Conservation (phyloP, 2,113 vertebrate species). For the Centropus bengalensis region DNA sequence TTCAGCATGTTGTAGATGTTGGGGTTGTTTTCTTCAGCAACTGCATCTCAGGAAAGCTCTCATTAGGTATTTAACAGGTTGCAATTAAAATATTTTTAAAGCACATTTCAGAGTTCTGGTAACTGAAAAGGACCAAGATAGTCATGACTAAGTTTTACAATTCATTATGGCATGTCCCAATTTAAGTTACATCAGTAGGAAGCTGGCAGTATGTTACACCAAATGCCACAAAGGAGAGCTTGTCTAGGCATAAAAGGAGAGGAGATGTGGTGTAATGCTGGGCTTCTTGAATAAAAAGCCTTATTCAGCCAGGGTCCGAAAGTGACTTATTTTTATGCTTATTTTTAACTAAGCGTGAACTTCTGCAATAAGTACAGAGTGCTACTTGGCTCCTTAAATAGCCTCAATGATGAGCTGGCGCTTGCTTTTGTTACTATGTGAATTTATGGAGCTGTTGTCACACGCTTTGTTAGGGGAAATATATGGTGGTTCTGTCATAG, state of each 20-base stretch:
- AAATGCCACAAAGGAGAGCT: background rate
- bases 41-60: background rate
- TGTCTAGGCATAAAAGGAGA: constrained; percentile 46
- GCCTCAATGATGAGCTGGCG: constrained; percentile 62
- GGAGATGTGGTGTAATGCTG: constrained; percentile 45
- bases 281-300: constrained; percentile 67
- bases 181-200: background rate
- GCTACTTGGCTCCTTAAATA: constrained; percentile 75
- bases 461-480: constrained; percentile 74
- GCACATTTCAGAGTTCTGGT: background rate
- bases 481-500: constrained; percentile 57
- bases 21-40: constrained; percentile 28
- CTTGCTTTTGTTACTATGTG: constrained; percentile 72
- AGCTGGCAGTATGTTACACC: background rate
- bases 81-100: constrained; percentile 17
- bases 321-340: constrained; percentile 67
- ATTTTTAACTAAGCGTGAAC: constrained; percentile 80
- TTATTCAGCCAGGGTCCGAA: constrained; percentile 71
- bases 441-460: constrained; percentile 80
- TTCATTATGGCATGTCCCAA: constrained; percentile 45
- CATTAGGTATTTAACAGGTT: background rate
- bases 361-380: constrained; percentile 71
- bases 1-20: constrained; percentile 10
- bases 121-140: constrained; percentile 6
- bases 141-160: constrained; percentile 25